Evolutionary conservation across 2,113 vertebrate genomes (phyloP).

Genomic region (Eurypyga helias): DNA sequence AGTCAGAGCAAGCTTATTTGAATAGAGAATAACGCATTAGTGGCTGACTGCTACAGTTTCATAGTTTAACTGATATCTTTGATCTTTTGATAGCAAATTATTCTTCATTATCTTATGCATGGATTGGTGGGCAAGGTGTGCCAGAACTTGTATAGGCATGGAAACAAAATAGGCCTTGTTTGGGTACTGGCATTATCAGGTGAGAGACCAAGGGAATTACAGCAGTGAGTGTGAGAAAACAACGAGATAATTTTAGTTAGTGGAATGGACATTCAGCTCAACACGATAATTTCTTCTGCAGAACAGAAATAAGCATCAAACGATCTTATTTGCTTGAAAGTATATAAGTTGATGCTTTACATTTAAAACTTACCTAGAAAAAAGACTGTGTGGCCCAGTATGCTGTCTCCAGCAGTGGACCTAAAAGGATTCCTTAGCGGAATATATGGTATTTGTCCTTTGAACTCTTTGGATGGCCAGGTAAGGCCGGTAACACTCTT

Average conservation of each 20-base stretch:
- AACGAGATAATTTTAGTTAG: background rate
- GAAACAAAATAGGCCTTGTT: background rate
- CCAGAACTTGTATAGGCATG: background rate
- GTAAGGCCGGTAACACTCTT: background rate
- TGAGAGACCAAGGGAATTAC: background rate
- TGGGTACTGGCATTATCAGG: background rate
- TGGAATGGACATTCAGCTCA: background rate
- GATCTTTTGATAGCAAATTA: background rate
- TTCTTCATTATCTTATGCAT: background rate
- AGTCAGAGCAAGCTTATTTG: background rate
- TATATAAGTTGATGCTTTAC: background rate
- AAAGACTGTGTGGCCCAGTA: background rate
- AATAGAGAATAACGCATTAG: background rate
- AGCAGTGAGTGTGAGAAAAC: background rate
- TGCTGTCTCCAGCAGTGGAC: background rate
- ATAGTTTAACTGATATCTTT: background rate
- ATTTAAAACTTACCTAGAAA: background rate
- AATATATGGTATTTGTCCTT: background rate
- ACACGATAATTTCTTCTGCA: background rate
- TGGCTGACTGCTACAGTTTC: background rate
- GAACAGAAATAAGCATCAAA: background rate
- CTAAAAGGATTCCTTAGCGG: background rate
- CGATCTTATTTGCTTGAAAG: background rate
- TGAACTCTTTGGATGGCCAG: background rate
- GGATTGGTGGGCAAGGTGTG: background rate